A percentile compares a stretch with the other conserved stretches of the same genome.
These are phyloP conservation scores for Phasianus colchicus DNA, from an alignment of 2,113 vertebrate species.

Conservation along the genomic window DNA sequence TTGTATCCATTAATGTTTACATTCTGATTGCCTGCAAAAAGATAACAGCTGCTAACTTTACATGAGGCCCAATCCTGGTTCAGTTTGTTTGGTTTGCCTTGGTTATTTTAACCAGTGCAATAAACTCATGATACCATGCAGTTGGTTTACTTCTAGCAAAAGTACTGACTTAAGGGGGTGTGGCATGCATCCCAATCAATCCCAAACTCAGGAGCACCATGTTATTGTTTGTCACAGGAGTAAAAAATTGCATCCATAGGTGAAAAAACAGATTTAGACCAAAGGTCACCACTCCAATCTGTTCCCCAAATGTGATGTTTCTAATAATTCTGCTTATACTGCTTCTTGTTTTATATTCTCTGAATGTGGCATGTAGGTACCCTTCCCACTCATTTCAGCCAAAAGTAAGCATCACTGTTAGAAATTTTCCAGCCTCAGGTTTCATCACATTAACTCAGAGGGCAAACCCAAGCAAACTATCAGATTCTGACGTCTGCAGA, in stretches of 20 bases:
- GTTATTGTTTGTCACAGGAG: neutral
- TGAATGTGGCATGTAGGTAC: neutral
- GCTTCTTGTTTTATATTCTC: neutral
- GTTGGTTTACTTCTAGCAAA: neutral
- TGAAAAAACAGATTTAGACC: neutral
- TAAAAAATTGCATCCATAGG: neutral
- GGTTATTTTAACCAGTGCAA: neutral
- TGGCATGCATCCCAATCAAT: neutral
- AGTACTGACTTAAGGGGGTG: neutral
- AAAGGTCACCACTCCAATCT: neutral
- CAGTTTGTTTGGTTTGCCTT: neutral
- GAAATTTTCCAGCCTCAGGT: neutral
- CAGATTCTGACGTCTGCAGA: neutral
- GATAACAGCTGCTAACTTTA: neutral
- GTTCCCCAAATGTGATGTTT: neutral
- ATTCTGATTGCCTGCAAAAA: neutral
- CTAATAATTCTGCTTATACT: neutral
- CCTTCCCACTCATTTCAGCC: neutral
- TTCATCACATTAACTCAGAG: neutral
- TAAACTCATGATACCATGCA: neutral
- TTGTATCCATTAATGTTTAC: neutral
- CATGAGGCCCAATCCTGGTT: neutral
- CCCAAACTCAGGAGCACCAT: neutral
- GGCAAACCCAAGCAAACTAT: neutral
- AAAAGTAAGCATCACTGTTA: neutral